phyloP scores from a whole-genome alignment of 2,888 invertebrate genomes.

The Oscheius onirici region DNA sequence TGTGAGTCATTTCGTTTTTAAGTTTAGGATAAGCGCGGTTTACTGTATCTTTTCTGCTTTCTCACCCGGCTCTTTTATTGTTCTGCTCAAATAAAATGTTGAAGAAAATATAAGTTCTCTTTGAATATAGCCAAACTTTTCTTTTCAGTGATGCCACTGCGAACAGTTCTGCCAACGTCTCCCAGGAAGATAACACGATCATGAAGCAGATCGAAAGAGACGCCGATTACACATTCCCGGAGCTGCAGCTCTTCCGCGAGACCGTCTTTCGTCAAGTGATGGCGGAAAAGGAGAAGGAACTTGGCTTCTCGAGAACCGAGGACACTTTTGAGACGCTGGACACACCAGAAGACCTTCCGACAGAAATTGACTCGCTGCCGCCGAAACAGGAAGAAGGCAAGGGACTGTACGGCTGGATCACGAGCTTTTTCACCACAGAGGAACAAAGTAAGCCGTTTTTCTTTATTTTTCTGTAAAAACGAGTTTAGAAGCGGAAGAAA shows the following conservation, averaged over 20 bases:
- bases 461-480: neutral
- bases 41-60: too few relatives aligned
- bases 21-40: too few relatives aligned
- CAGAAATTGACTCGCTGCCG: slow-evolving; percentile 6
- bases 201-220: slow-evolving; percentile 81
- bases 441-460: slow-evolving; percentile 7
- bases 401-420: slow-evolving; percentile 66
- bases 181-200: slow-evolving; percentile 54
- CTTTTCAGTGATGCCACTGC: slow-evolving; percentile 14
- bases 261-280: slow-evolving; percentile 62
- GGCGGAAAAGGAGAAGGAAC: slow-evolving; percentile 48
- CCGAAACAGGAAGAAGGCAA: slow-evolving; percentile 32
- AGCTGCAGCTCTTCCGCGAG: slow-evolving; percentile 66
- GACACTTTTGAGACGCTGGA: slow-evolving; percentile 42
- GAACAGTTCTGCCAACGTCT: neutral
- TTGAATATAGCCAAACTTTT: neutral
- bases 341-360: slow-evolving; percentile 1
- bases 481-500: slow-evolving; percentile 5
- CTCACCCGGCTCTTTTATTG: too few relatives aligned
- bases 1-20: too few relatives aligned
- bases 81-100: too few relatives aligned
- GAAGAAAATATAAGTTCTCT: too few relatives aligned
- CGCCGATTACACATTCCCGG: slow-evolving; percentile 64
- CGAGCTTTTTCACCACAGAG: slow-evolving; percentile 57
- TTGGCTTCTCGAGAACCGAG: slow-evolving; percentile 36